Evolutionary conservation across 2,797 vertebrate genomes (phyloP).

Genomic region (Triplophysa bombifrons): DNA sequence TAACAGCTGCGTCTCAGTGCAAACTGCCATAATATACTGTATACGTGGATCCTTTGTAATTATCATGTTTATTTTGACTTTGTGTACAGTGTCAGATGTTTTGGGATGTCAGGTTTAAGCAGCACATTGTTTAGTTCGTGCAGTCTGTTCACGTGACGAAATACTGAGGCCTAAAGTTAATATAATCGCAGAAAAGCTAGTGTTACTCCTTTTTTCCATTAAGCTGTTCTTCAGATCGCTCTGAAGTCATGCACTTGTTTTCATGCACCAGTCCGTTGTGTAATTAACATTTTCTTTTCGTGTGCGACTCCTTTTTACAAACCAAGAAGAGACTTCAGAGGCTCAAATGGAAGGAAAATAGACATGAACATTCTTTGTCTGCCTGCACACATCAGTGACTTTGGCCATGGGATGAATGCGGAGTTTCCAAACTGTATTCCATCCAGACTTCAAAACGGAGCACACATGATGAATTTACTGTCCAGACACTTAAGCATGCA

Average conservation of each 20-base stretch:
- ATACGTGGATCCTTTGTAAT: too few species aligned
- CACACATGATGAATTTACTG: constrained; percentile 66
- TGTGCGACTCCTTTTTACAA: not conserved
- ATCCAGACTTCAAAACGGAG: constrained; percentile 70
- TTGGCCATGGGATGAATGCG: constrained; percentile 67
- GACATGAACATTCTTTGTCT: constrained; percentile 66
- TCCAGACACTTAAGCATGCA: constrained; percentile 74
- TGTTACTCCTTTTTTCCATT: too few species aligned
- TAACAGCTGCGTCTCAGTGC: too few species aligned
- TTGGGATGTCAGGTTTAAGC: too few species aligned
- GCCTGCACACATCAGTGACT: constrained; percentile 71
- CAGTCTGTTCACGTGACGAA: too few species aligned
- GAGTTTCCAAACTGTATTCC: constrained; percentile 73
- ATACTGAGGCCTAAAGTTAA: too few species aligned
- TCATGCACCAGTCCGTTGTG: constrained; percentile 66
- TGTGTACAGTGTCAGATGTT: too few species aligned
- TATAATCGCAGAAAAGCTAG: too few species aligned
- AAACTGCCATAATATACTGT: too few species aligned
- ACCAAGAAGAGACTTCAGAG: constrained; percentile 36
- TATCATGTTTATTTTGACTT: too few species aligned
- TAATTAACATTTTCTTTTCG: constrained; percentile 61
- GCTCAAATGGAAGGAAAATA: constrained; percentile 60
- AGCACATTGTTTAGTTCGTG: too few species aligned
- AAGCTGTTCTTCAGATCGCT: too few species aligned
- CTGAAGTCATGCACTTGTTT: constrained; percentile 62